Conservation (phyloP, 2,888 invertebrate genomes). For the Cheiracanthium punctorium region DNA sequence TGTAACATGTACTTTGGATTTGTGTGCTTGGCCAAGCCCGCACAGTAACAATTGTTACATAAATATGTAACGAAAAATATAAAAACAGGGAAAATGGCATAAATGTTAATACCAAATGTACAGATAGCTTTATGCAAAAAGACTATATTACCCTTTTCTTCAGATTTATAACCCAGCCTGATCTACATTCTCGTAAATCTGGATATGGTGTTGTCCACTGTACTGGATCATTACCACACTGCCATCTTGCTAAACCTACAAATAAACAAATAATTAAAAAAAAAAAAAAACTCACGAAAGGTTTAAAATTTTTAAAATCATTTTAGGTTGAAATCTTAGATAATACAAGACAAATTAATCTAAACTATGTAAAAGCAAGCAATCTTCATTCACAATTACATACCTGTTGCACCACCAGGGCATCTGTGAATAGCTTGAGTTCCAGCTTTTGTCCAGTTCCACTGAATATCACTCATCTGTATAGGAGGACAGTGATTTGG, state of each 20-base stretch:
- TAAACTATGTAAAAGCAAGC: not conserved
- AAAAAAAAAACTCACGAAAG: too few species aligned
- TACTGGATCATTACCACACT: slow-evolving; percentile 57
- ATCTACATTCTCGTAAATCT: slow-evolving; percentile 72
- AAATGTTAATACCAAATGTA: too few species aligned
- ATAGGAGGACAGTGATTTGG: slow-evolving; percentile 81
- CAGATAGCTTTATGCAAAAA: too few species aligned
- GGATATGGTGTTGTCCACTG: slow-evolving; percentile 62
- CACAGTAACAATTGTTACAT: too few species aligned
- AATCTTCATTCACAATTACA: not conserved
- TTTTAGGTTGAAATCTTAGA: too few species aligned
- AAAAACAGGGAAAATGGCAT: too few species aligned
- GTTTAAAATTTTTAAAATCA: too few species aligned
- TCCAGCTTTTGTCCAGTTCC: slow-evolving; percentile 90
- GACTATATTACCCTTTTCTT: slow-evolving; percentile 71
- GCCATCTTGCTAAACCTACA: slow-evolving; percentile 69
- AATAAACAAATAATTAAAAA: not conserved
- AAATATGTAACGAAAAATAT: too few species aligned
- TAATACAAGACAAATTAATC: not conserved
- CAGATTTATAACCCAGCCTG: slow-evolving; percentile 72
- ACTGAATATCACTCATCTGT: slow-evolving; percentile 85
- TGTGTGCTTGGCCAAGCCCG: too few species aligned
- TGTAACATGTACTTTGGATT: too few species aligned
- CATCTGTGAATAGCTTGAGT: slow-evolving; percentile 88
- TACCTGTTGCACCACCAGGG: slow-evolving; percentile 87